A percentile compares a stretch with the other conserved stretches of the same genome.
phyloP scores from a whole-genome alignment of 2,797 vertebrate species.

The Aulostomus chinensis region DNA sequence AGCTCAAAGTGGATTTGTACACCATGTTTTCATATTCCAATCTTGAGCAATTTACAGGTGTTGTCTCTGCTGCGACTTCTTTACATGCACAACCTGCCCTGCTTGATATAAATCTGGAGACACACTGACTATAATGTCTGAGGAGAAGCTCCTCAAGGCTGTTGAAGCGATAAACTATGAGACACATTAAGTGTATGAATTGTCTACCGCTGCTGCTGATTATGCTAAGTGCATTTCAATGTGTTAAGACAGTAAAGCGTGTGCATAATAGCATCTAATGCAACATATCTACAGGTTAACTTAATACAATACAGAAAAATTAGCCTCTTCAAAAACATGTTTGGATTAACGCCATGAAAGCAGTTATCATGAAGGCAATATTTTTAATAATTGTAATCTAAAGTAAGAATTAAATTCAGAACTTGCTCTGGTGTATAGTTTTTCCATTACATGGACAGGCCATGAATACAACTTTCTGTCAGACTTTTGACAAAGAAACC shows the following conservation, averaged over 20 bases:
- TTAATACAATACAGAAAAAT: too few relatives aligned
- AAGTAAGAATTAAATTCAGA: too few relatives aligned
- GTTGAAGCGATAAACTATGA: slow-evolving; percentile 15
- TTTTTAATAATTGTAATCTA: too few relatives aligned
- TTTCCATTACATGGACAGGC: too few relatives aligned
- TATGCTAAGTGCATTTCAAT: slow-evolving; percentile 46
- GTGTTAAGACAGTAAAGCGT: slow-evolving; percentile 13
- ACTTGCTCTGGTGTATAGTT: too few relatives aligned
- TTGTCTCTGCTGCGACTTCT: slow-evolving; percentile 8
- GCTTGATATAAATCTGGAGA: slow-evolving; percentile 5
- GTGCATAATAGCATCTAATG: slow-evolving; percentile 9
- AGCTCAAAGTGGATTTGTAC: slow-evolving; percentile 22
- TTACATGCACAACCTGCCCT: background rate
- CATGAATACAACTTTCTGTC: too few relatives aligned
- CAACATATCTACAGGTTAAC: too few relatives aligned
- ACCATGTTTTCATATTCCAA: slow-evolving; percentile 19
- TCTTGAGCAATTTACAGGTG: slow-evolving; percentile 37
- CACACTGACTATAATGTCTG: background rate
- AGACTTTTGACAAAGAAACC: too few relatives aligned
- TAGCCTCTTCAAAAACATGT: too few relatives aligned
- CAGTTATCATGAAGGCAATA: too few relatives aligned
- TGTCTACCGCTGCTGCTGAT: slow-evolving; percentile 20
- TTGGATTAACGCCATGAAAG: too few relatives aligned
- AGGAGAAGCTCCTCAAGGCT: background rate
- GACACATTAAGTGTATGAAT: slow-evolving; percentile 28